A percentile compares a stretch with the other conserved stretches of the same genome.
Evolutionary conservation across 2,888 invertebrate species (phyloP).

Genomic region (Drosophila formosana): DNA sequence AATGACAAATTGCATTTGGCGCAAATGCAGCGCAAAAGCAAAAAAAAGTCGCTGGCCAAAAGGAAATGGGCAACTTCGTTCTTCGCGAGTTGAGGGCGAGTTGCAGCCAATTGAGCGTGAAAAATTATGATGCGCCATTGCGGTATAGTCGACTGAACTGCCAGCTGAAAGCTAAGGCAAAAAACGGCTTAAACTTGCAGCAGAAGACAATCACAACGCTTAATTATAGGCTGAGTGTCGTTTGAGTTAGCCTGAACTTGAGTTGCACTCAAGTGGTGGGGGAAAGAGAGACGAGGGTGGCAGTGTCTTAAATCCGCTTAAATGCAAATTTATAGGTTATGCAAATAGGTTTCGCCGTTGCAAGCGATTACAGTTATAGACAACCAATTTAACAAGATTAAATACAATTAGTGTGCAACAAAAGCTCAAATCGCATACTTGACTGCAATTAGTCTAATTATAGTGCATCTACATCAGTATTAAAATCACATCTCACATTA

Average conservation of each 20-base stretch:
- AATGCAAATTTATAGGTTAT: constrained; percentile 58
- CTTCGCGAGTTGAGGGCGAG: background rate
- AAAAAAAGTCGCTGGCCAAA: constrained; percentile 19
- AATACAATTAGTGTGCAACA: constrained; percentile 45
- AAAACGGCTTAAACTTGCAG: constrained; percentile 37
- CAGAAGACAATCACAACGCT: constrained; percentile 58
- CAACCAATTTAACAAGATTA: constrained; percentile 55
- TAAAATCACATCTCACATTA: constrained; percentile 14
- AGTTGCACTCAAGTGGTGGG: background rate
- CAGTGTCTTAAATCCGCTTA: constrained; percentile 57
- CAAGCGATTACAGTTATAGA: constrained; percentile 38
- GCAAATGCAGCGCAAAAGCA: constrained; percentile 59
- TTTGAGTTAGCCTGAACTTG: background rate
- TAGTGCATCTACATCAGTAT: constrained; percentile 23
- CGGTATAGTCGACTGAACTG: constrained; percentile 18
- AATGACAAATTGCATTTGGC: constrained; percentile 82
- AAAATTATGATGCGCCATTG: constrained; percentile 70
- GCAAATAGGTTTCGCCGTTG: constrained; percentile 39
- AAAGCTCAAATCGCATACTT: constrained; percentile 23
- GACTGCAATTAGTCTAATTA: constrained; percentile 53
- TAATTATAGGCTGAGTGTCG: constrained; percentile 60
- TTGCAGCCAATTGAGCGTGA: constrained; percentile 74
- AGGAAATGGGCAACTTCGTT: constrained; percentile 30
- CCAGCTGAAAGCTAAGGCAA: constrained; percentile 6
- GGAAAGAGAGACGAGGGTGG: background rate